These are phyloP conservation scores for Brachionus rubens DNA, from an alignment of 1,140 invertebrate genomes.

Conservation along the genomic window DNA sequence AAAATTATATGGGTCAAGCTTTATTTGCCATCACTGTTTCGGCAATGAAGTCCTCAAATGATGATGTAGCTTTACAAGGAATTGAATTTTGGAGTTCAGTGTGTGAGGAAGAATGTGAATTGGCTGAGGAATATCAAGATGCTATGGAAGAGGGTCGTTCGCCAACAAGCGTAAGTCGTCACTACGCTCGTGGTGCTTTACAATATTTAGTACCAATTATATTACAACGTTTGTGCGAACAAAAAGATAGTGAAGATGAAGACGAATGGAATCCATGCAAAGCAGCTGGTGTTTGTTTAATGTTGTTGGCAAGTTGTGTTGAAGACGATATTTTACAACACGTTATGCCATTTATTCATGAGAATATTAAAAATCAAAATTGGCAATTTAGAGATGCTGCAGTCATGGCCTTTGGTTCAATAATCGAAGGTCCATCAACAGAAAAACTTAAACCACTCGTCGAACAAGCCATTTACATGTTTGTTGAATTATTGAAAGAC, in stretches of 20 bases:
- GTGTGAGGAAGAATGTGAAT: slow-evolving; percentile 88
- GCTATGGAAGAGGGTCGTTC: slow-evolving; percentile 71
- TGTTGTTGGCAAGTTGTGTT: slow-evolving; percentile 92
- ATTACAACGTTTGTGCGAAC: slow-evolving; percentile 88
- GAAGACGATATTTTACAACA: slow-evolving; percentile 92
- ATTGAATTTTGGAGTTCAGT: slow-evolving; percentile 99
- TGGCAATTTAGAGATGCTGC: slow-evolving; percentile 94
- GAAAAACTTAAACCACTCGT: slow-evolving; percentile 83
- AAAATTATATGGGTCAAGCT: slow-evolving; percentile 94
- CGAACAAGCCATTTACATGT: slow-evolving; percentile 88
- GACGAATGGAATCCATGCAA: slow-evolving; percentile 99
- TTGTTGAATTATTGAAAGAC: slow-evolving; percentile 91
- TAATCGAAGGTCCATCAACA: slow-evolving; percentile 86
- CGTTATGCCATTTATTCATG: slow-evolving; percentile 93
- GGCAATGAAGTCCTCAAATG: slow-evolving; percentile 93
- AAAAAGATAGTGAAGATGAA: slow-evolving; percentile 80
- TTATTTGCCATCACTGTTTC: slow-evolving; percentile 97
- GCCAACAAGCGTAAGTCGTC: slow-evolving; percentile 77
- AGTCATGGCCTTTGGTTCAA: slow-evolving; percentile 95
- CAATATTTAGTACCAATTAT: slow-evolving; percentile 90
- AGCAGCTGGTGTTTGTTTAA: slow-evolving; percentile 96
- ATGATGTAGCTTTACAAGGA: slow-evolving; percentile 93
- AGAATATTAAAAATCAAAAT: slow-evolving; percentile 85
- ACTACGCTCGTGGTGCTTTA: slow-evolving; percentile 91
- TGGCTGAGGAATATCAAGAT: slow-evolving; percentile 27